A percentile compares a stretch with the other conserved stretches of the same genome.
phyloP scores from a whole-genome alignment of 2,888 invertebrate genomes.

The Agriopis aurantiaria region DNA sequence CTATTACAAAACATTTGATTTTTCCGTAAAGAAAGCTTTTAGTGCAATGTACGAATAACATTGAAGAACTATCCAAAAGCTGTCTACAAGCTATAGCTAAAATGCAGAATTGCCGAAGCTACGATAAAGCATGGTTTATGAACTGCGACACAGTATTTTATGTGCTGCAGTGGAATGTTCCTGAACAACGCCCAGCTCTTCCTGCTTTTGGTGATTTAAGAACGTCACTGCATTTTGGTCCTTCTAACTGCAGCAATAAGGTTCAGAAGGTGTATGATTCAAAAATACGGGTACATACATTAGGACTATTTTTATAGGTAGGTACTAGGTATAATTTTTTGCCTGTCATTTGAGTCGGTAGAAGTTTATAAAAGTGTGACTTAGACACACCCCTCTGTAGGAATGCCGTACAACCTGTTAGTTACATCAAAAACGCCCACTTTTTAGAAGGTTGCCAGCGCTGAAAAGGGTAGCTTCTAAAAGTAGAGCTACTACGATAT shows the following conservation, averaged over 20 bases:
- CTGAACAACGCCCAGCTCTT: constrained; percentile 24
- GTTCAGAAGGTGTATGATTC: neutral
- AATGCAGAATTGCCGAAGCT: neutral
- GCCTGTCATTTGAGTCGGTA: neutral
- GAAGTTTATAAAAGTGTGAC: neutral
- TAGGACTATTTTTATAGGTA: neutral
- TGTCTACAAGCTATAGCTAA: neutral
- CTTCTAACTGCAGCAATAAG: neutral
- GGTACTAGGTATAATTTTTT: neutral
- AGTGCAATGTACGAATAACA: neutral
- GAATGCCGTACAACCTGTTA: neutral
- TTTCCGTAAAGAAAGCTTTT: constrained; percentile 46
- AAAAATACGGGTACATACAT: neutral
- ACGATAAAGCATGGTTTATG: constrained; percentile 15
- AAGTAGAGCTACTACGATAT: neutral
- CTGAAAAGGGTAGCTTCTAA: neutral
- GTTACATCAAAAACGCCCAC: neutral
- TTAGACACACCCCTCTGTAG: neutral
- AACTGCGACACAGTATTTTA: constrained; percentile 16
- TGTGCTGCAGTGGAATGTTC: constrained; percentile 37
- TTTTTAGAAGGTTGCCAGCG: constrained; percentile 1
- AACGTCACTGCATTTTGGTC: neutral
- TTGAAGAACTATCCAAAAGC: constrained; percentile 8
- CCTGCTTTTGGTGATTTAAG: constrained; percentile 3
- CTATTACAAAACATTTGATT: constrained; percentile 65